Base-by-base conservation (phyloP, 2,797 vertebrate genomes). In the Scarus forsteni region DNA sequence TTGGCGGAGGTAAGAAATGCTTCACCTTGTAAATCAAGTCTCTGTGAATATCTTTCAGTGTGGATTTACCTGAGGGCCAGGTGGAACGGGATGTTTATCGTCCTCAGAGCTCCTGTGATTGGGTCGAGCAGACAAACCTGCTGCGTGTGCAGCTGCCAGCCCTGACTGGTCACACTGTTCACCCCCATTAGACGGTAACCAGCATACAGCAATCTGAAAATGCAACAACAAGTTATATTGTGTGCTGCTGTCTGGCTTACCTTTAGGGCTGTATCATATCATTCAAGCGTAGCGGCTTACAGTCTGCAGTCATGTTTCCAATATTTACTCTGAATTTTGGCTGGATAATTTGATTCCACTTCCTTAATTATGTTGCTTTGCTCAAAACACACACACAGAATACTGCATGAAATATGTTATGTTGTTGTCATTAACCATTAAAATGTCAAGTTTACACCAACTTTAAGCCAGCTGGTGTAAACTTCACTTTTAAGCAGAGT, bases 111-210 rank as follows among this genome's bases (percentile, higher is more conserved):
- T 88, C 95, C 96, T 43, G 95, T 96, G 60, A 93, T 85, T 1
- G 97, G 96, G 85, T 99, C 98, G 67, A 99, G 92, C 63, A 99
- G 95, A 88, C 96, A 99, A 78, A 98, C 96, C 91, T 99, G 98
- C 83, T 97, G 96, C 0, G 97, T 99, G 90, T 98, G 97, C 0
- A 97, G 95, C 85, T 98, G 96, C 98, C 97, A 99, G 35, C 96
- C 96, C 76, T 99, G 96, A 90, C 97, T 99, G 79, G 96, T 99
- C 77, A 99, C 94, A 19, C 97, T 99, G 91, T 99, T 99, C 71
- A 99, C 93, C 51, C 98, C 98, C 97, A 99, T 98, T 86, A 99
- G 96, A 91, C 95, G 97, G 90, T 99, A 99, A 65, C 98, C 98
- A 58, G 97, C 96, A 84, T 97, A 99, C 70, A 99, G 84, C 76